Evolutionary conservation across 2,113 vertebrate genomes (phyloP).

Genomic region (Chinchilla lanigera): DNA sequence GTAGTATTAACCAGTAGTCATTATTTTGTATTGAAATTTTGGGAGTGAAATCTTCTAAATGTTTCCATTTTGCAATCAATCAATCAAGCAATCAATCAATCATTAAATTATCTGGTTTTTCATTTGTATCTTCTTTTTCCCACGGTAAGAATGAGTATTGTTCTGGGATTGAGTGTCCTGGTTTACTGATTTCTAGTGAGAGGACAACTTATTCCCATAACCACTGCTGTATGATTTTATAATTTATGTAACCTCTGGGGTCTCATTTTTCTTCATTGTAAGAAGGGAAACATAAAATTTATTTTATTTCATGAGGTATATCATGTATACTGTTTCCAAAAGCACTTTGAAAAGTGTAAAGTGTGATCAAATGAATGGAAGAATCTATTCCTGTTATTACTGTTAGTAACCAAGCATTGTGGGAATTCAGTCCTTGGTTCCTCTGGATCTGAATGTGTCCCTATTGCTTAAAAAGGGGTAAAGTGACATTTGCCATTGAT

Average conservation of each 20-base stretch:
- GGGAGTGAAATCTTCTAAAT: not conserved
- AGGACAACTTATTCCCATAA: not conserved
- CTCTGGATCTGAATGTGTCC: not conserved
- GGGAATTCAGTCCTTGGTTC: not conserved
- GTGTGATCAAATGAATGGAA: not conserved
- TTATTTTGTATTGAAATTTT: not conserved
- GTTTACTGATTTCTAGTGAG: not conserved
- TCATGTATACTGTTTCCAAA: not conserved
- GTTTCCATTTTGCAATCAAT: not conserved
- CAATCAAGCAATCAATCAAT: not conserved
- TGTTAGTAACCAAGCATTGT: not conserved
- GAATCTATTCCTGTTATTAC: not conserved
- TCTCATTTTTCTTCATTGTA: not conserved
- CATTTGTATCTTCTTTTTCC: not conserved
- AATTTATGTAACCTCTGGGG: not conserved
- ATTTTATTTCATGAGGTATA: not conserved
- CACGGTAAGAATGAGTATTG: not conserved
- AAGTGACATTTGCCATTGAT: not conserved
- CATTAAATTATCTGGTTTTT: not conserved
- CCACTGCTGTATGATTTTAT: not conserved
- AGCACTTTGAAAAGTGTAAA: not conserved
- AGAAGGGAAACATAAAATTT: not conserved
- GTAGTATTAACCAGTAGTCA: not conserved
- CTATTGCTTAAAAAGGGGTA: slow-evolving; percentile 12
- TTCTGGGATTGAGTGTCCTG: not conserved